phyloP scores from a whole-genome alignment of 2,888 invertebrate genomes.

The Invenusta paracnida region DNA sequence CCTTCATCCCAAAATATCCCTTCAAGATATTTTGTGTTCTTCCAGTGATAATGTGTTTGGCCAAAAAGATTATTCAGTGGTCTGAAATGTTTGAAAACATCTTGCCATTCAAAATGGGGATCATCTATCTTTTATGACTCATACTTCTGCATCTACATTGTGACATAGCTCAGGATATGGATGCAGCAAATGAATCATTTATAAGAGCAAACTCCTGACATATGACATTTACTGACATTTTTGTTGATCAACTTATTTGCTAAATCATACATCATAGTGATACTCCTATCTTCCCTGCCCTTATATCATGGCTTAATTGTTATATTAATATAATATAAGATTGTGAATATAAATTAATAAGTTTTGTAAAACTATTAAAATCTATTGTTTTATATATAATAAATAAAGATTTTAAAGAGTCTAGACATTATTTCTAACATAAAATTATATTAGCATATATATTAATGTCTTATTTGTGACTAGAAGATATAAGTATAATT shows the following conservation, averaged over 20 bases:
- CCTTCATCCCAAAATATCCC: too few relatives aligned
- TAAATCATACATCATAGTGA: not conserved
- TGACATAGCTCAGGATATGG: not conserved
- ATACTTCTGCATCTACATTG: not conserved
- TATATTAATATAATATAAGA: too few relatives aligned
- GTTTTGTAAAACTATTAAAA: too few relatives aligned
- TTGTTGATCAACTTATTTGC: not conserved
- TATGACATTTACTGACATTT: not conserved
- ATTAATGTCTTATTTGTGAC: too few relatives aligned
- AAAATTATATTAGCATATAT: too few relatives aligned
- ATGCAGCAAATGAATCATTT: not conserved
- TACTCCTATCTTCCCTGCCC: not conserved
- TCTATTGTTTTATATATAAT: too few relatives aligned
- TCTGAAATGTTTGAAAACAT: not conserved
- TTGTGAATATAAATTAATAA: too few relatives aligned
- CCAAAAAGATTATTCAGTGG: not conserved
- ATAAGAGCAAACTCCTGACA: not conserved
- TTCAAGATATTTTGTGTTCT: not conserved
- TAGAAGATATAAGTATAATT: too few relatives aligned
- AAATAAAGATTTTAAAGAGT: too few relatives aligned
- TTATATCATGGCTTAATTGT: too few relatives aligned
- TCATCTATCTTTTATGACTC: not conserved
- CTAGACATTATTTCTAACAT: too few relatives aligned
- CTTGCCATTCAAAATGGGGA: not conserved
- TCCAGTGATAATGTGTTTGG: not conserved